phyloP scores from a whole-genome alignment of 2,888 invertebrate species.

The Elmis aenea region DNA sequence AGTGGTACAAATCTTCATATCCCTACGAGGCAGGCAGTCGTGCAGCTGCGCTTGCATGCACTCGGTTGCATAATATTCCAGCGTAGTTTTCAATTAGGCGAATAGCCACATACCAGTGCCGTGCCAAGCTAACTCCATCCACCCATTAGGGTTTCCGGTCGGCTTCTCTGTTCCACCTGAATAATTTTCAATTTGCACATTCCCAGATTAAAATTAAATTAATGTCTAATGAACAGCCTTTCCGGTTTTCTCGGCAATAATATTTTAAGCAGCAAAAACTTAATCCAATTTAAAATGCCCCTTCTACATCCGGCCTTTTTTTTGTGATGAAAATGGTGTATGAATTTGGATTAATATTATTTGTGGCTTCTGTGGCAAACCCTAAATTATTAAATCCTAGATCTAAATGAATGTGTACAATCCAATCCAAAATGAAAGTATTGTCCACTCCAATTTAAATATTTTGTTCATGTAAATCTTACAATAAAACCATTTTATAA shows the following conservation, averaged over 20 bases:
- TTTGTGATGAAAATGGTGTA: too few relatives aligned
- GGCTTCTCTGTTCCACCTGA: slow-evolving; percentile 41
- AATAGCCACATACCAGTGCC: slow-evolving; percentile 31
- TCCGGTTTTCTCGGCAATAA: slow-evolving; percentile 27
- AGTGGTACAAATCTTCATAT: too few relatives aligned
- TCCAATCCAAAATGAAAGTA: too few relatives aligned
- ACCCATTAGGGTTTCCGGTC: slow-evolving; percentile 41
- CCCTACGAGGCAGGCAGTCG: too few relatives aligned
- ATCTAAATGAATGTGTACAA: too few relatives aligned
- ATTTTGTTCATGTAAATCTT: too few relatives aligned
- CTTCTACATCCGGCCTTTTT: too few relatives aligned
- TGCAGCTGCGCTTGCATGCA: slow-evolving; percentile 14
- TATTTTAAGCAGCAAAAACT: slow-evolving; percentile 22
- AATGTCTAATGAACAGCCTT: slow-evolving; percentile 40
- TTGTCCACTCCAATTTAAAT: too few relatives aligned
- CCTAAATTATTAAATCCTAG: too few relatives aligned
- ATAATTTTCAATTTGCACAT: slow-evolving; percentile 43
- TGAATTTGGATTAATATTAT: too few relatives aligned
- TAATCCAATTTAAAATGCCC: slow-evolving; percentile 23
- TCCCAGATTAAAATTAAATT: slow-evolving; percentile 41
- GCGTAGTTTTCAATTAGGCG: slow-evolving; percentile 36
- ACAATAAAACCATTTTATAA: too few relatives aligned
- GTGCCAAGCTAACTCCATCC: slow-evolving; percentile 34
- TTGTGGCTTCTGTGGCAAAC: too few relatives aligned
- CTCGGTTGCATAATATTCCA: slow-evolving; percentile 25